Evolutionary conservation across 2,797 vertebrate species (phyloP).

Genomic region (Schizopygopsis malacanthus): DNA sequence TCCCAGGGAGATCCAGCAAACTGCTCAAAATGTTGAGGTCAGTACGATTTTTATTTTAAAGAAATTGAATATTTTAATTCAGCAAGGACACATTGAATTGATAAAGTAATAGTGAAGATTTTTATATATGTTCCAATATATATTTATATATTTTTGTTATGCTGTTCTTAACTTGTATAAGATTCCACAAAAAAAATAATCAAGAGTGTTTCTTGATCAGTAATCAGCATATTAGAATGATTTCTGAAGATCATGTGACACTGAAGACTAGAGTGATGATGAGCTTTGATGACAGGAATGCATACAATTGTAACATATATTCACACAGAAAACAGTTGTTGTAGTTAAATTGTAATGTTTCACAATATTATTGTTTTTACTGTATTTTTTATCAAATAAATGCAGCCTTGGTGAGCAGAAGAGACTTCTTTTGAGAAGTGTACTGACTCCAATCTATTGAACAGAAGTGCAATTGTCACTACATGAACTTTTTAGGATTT

Average conservation of each 20-base stretch:
- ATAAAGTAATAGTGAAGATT: neutral
- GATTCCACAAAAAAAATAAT: neutral
- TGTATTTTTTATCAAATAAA: too few species aligned
- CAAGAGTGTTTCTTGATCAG: neutral
- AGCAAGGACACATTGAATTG: neutral
- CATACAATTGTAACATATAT: neutral
- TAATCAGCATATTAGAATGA: neutral
- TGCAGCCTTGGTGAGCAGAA: too few species aligned
- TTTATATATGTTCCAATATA: neutral
- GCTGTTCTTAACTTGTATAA: neutral
- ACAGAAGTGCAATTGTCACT: too few species aligned
- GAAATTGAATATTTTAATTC: neutral
- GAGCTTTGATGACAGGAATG: neutral
- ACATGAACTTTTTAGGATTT: too few species aligned
- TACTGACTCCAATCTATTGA: too few species aligned
- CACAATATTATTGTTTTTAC: neutral
- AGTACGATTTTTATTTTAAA: neutral
- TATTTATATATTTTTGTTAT: neutral
- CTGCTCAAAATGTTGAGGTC: neutral
- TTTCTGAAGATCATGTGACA: neutral
- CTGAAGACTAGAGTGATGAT: neutral
- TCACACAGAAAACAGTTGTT: neutral
- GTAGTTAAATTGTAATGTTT: neutral
- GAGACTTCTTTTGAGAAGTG: too few species aligned
- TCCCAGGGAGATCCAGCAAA: neutral